Base-by-base conservation (phyloP, 2,113 vertebrate genomes). In the Dolichotis patagonum region DNA sequence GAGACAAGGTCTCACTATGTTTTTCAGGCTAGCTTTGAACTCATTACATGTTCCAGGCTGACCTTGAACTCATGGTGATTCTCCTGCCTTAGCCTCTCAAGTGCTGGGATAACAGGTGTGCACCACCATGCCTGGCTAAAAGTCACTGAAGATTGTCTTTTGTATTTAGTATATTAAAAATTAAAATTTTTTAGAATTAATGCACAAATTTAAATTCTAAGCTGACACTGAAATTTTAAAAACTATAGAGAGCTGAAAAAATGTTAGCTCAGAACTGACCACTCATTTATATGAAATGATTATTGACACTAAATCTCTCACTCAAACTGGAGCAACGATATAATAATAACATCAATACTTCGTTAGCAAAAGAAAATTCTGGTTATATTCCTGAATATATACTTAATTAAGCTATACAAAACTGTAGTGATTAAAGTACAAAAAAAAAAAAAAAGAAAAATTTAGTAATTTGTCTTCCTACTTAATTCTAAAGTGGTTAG, bases 161-260 rank as follows among this genome's bases (percentile, higher is more conserved):
- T 6, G 35, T 41, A 65, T 5, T 90, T 78, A 30, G 11, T 20
- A 78, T 30, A 46, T 54, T 88, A 78, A 84, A 84, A 73, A 52
- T 90, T 92, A 58, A 75, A 92, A 13, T 62, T 46, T 52, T 38
- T 90, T 90, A 71, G 17, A 77, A 84, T 56, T 83, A 75, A 87
- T 77, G 26, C 10, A 88, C 10, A 88, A 88, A 83, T 56, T 91
- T 46, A 96, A 87, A 17, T 81, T n/a, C 22, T 95, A 88, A 91
- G 6, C 19, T 62, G 8, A 86, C 46, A 77, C 1, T 71, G 67
- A 90, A 85, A 83, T 22, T 83, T 82, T 7, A 17, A 82, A 73
- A 94, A 67, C 13, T 43, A 52, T 52, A 60, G 2, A 88, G 58
- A 20, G 13, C 7, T 75, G 56, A 73, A 52, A 65, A 90, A 71